A percentile compares a stretch with the other conserved stretches of the same genome.
phyloP scores from a whole-genome alignment of 2,797 vertebrate genomes.

The Paratrypauchen microcephalus region DNA sequence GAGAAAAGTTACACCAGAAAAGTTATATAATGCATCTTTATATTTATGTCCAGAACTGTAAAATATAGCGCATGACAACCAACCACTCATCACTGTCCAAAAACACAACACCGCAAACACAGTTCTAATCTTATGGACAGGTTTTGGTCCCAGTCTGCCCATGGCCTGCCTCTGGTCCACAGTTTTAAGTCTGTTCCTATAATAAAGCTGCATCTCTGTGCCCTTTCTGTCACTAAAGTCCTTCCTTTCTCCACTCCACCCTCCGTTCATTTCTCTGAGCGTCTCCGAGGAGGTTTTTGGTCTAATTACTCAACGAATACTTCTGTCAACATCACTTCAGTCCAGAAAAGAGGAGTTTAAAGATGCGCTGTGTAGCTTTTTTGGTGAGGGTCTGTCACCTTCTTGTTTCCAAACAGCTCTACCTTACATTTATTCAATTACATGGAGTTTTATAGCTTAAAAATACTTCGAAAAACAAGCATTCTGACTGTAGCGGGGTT shows the following conservation, averaged over 20 bases:
- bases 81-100: background rate
- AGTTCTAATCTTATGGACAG: background rate
- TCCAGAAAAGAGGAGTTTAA: slow-evolving; percentile 11
- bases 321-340: slow-evolving; percentile 20
- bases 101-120: background rate
- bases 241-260: slow-evolving; percentile 22
- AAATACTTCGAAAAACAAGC: no score
- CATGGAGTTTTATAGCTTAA: no score
- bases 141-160: background rate
- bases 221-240: slow-evolving; percentile 43
- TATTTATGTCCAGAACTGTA: no score
- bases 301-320: slow-evolving; percentile 24
- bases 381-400: no score
- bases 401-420: no score
- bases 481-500: no score
- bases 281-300: slow-evolving; percentile 18
- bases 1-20: no score
- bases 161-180: background rate
- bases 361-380: slow-evolving; percentile 6
- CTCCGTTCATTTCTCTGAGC: background rate
- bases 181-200: slow-evolving; percentile 12
- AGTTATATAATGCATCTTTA: no score
- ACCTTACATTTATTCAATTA: no score
- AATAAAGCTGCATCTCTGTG: slow-evolving; percentile 49
- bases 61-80: background rate